Evolutionary conservation across 2,113 vertebrate genomes (phyloP).

Genomic region (Ochotona princeps): DNA sequence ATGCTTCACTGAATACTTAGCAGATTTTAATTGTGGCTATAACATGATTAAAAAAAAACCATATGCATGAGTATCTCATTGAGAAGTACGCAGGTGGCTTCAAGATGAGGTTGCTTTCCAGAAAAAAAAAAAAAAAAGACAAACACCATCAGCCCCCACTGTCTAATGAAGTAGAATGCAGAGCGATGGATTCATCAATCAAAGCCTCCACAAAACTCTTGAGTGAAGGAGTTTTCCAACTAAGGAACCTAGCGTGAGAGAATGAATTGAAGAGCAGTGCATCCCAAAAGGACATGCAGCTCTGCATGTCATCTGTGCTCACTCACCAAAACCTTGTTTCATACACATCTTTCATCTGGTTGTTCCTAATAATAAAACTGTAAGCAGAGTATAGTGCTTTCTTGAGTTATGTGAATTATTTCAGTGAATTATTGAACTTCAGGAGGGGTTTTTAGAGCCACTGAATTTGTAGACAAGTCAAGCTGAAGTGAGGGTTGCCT

Average conservation of each 20-base stretch:
- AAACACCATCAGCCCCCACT: neutral
- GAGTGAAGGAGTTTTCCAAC: neutral
- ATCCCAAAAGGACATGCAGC: too few relatives aligned
- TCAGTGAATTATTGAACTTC: neutral
- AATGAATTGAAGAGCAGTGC: neutral
- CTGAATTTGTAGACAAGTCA: neutral
- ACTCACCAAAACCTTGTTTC: too few relatives aligned
- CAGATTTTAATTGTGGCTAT: neutral
- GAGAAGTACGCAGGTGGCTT: neutral
- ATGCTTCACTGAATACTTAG: neutral
- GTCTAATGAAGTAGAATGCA: neutral
- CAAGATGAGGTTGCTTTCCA: accelerated
- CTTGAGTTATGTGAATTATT: neutral
- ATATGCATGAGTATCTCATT: neutral
- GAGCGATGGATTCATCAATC: neutral
- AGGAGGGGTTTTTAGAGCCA: neutral
- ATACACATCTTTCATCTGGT: neutral
- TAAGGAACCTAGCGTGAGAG: accelerated
- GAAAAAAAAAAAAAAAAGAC: neutral
- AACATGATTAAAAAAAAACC: neutral
- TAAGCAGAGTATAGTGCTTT: neutral
- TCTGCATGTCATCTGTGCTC: neutral
- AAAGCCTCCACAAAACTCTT: neutral
- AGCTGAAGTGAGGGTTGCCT: neutral
- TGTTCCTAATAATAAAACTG: neutral